Percentiles rank a stretch among this genome's conserved stretches.
These are phyloP conservation scores for Babyrousa celebensis DNA, from an alignment of 2,797 vertebrate species.

Conservation along the genomic window DNA sequence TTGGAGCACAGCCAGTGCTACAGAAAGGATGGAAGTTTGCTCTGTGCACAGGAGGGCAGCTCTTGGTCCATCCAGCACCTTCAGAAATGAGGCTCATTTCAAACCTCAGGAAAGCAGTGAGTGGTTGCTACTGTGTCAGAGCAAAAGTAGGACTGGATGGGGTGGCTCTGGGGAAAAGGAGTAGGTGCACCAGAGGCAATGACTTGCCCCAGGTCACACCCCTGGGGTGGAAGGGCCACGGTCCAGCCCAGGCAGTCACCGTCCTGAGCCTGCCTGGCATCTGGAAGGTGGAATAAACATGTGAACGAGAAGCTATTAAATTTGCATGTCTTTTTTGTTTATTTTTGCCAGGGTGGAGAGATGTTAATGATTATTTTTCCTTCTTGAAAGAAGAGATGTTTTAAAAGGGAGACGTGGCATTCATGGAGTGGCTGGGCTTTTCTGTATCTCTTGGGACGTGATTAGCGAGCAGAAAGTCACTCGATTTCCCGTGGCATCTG, in stretches of 20 bases:
- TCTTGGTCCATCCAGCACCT: neutral
- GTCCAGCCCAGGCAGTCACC: fast-evolving
- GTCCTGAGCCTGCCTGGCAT: neutral
- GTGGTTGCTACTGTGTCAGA: conserved; percentile 54
- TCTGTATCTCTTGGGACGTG: neutral
- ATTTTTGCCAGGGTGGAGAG: neutral
- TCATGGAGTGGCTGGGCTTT: neutral
- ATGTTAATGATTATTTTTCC: neutral
- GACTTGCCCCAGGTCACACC: too few relatives aligned
- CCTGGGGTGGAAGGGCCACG: fast-evolving
- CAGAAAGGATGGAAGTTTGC: neutral
- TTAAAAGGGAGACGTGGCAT: neutral
- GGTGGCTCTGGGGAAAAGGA: neutral
- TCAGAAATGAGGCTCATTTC: conserved; percentile 28
- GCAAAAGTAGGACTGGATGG: neutral
- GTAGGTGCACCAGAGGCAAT: fast-evolving
- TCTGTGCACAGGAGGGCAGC: fast-evolving
- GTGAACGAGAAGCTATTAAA: neutral
- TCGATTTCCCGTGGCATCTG: fast-evolving
- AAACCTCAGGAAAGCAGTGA: conserved; percentile 35
- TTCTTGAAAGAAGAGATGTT: neutral
- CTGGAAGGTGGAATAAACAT: neutral
- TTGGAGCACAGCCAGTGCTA: neutral
- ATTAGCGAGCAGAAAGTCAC: neutral
- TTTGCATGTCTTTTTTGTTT: neutral